Percentiles rank a stretch among this genome's conserved stretches.
Conservation (phyloP, 2,888 invertebrate genomes). For the Cosmorhoe ocellata region DNA sequence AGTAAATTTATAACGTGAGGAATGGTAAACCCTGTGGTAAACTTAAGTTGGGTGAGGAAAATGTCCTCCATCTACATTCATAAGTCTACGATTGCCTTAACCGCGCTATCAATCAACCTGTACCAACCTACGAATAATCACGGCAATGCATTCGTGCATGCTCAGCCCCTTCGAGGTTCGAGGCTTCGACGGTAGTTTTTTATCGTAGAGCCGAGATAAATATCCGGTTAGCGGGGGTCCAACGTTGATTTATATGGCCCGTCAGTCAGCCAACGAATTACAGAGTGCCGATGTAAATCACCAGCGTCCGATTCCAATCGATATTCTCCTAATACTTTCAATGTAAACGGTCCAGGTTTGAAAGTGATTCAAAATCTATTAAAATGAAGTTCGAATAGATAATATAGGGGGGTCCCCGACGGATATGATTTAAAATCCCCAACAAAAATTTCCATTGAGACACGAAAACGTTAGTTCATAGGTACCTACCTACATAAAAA, state of each 20-base stretch:
- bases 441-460: no score
- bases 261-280: constrained; percentile 79
- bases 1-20: constrained; percentile 54
- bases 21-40: neutral
- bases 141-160: constrained; percentile 44
- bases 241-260: constrained; percentile 77
- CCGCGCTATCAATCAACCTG: constrained; percentile 30
- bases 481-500: no score
- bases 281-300: constrained; percentile 77
- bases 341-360: constrained; percentile 1
- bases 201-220: constrained; percentile 70
- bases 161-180: constrained; percentile 40
- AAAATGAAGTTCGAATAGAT: no score
- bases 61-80: neutral
- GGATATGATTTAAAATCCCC: no score
- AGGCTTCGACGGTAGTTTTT: constrained; percentile 57
- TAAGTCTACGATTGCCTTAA: constrained; percentile 10
- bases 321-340: constrained; percentile 58
- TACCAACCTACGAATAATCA: constrained; percentile 37
- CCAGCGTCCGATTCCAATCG: constrained; percentile 60
- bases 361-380: no score
- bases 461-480: no score
- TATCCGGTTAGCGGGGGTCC: constrained; percentile 79
- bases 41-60: neutral
- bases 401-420: no score